phyloP scores from a whole-genome alignment of 2,888 invertebrate species.

The Drosophila parthenogenetica region DNA sequence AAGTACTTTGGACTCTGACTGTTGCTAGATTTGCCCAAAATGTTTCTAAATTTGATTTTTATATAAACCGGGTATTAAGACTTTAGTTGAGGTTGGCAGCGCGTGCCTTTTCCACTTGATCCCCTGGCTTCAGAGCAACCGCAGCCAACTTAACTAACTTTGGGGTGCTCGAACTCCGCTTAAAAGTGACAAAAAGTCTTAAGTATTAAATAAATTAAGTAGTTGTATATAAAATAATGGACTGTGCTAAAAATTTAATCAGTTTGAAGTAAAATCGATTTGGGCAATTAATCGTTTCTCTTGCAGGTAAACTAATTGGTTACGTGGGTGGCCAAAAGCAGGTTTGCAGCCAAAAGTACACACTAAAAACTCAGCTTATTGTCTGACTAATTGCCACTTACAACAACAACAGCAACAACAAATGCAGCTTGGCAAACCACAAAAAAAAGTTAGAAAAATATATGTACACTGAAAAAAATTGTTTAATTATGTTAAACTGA shows the following conservation, averaged over 20 bases:
- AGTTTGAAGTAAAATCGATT: neutral
- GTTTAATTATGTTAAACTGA: no score
- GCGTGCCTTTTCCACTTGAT: neutral
- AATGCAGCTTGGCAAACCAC: conserved; percentile 8
- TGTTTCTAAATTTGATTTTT: no score
- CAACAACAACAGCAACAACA: conserved; percentile 7
- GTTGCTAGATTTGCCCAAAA: neutral
- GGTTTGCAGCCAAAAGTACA: conserved; percentile 6
- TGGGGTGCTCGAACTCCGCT: neutral
- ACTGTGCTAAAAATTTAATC: neutral
- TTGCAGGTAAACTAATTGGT: conserved; percentile 46
- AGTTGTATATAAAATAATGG: neutral
- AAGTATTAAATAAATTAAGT: no score
- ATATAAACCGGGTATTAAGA: neutral
- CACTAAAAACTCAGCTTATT: conserved; percentile 51
- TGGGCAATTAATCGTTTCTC: conserved; percentile 2
- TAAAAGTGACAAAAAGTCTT: neutral
- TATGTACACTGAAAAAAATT: no score
- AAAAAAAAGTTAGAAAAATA: neutral
- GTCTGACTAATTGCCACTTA: conserved; percentile 46
- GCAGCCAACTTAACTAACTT: conserved; percentile 6
- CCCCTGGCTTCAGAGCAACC: neutral
- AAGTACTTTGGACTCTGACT: conserved; percentile 7
- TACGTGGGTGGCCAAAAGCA: conserved; percentile 53
- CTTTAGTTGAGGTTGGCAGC: neutral